These are phyloP conservation scores for Molossus alvarezi DNA, from an alignment of 2,797 vertebrate species.

Conservation along the genomic window DNA sequence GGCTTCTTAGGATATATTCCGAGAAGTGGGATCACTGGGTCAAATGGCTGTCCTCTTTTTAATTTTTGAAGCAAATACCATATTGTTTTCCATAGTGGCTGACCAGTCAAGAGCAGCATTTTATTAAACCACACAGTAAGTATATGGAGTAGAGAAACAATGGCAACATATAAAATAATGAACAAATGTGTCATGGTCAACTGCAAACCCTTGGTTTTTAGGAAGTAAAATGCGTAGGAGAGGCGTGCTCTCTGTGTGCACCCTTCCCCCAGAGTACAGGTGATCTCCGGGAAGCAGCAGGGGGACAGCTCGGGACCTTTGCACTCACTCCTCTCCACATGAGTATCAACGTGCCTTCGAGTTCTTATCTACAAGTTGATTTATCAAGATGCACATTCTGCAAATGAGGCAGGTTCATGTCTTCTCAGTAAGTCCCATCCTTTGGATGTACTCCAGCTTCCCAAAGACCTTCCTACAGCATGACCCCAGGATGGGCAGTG, in stretches of 20 bases:
- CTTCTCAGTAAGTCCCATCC: neutral
- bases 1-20: too few relatives aligned
- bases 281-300: neutral
- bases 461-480: neutral
- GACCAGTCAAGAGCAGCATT: neutral
- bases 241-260: neutral
- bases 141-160: neutral
- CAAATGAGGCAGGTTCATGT: neutral
- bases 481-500: fast-evolving
- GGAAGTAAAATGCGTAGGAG: neutral
- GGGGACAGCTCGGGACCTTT: neutral
- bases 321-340: neutral
- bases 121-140: neutral
- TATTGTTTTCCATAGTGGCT: too few relatives aligned
- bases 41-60: too few relatives aligned
- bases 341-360: neutral
- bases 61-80: too few relatives aligned
- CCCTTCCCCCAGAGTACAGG: neutral
- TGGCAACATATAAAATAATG: neutral
- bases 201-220: neutral
- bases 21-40: too few relatives aligned
- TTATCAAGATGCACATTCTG: neutral
- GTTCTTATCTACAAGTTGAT: neutral
- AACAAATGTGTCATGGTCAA: neutral
- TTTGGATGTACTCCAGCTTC: neutral